Percentiles rank a stretch among this genome's conserved stretches.
These are phyloP conservation scores for Chondrosia reniformis DNA, from an alignment of 37 sponge, comb jelly and placozoan genomes.

Conservation along the genomic window DNA sequence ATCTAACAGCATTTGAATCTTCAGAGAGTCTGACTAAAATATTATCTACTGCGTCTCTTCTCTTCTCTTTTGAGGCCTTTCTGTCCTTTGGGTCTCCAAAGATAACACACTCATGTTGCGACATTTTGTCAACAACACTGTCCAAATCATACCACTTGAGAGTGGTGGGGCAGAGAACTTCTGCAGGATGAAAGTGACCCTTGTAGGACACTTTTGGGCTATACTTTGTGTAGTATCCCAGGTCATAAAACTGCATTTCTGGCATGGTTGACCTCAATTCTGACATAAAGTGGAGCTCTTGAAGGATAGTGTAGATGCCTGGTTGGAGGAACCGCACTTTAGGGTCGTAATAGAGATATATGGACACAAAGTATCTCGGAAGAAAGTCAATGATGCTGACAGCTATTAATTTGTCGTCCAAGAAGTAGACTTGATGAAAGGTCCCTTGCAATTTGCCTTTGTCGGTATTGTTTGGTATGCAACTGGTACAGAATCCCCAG, in stretches of 20 bases:
- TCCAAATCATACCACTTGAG: slow-evolving; percentile 13
- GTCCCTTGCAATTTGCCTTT: slow-evolving; percentile 36
- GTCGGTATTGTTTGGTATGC: slow-evolving; percentile 34
- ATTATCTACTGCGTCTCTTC: neutral
- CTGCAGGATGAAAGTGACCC: slow-evolving; percentile 38
- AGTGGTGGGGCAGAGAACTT: slow-evolving; percentile 41
- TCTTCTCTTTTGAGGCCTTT: neutral
- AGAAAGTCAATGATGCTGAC: slow-evolving; percentile 69
- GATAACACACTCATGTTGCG: neutral
- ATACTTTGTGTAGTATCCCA: slow-evolving; percentile 41
- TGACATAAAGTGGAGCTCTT: slow-evolving; percentile 44
- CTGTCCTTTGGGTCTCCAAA: too few species aligned
- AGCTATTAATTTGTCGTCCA: slow-evolving; percentile 60
- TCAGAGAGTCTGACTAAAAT: neutral
- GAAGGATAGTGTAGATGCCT: slow-evolving; percentile 53
- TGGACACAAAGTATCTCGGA: slow-evolving; percentile 60
- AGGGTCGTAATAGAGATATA: slow-evolving; percentile 75
- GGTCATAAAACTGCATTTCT: slow-evolving; percentile 25
- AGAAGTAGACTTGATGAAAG: slow-evolving; percentile 65
- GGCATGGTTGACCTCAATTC: slow-evolving; percentile 22
- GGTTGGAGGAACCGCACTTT: slow-evolving; percentile 53
- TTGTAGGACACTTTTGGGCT: slow-evolving; percentile 44
- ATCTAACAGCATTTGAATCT: neutral
- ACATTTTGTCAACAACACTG: neutral
- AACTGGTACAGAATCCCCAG: slow-evolving; percentile 32